Conservation (phyloP, 2,888 invertebrate genomes). For the Hypercompe scribonia region DNA sequence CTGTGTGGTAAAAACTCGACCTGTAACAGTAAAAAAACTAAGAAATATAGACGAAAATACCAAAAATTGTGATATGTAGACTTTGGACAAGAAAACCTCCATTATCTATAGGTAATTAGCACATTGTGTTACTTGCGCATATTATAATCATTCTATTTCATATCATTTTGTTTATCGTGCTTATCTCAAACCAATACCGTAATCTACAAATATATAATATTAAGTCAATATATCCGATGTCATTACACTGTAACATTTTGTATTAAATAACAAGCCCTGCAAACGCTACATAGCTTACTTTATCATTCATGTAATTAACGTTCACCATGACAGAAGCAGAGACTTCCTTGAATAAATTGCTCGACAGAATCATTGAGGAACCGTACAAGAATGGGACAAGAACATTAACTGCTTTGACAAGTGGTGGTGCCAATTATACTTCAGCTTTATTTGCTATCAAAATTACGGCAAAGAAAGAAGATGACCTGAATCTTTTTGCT, state of each 20-base stretch:
- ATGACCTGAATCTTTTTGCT: constrained; percentile 59
- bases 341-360: constrained; percentile 47
- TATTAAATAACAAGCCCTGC: background rate
- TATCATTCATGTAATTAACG: constrained; percentile 44
- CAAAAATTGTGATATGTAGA: background rate
- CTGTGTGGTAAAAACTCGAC: too few species aligned
- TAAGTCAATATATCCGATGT: background rate
- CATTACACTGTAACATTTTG: background rate
- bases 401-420: constrained; percentile 51
- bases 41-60: too few species aligned
- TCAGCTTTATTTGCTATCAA: constrained; percentile 55
- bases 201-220: background rate
- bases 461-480: constrained; percentile 38
- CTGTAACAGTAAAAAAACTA: too few species aligned
- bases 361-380: constrained; percentile 54
- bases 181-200: background rate
- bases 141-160: background rate
- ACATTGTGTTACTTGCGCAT: background rate
- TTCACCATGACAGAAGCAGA: constrained; percentile 57
- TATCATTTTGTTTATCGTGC: background rate
- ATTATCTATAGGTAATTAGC: background rate
- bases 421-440: constrained; percentile 66
- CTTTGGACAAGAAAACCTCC: background rate
- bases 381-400: constrained; percentile 42
- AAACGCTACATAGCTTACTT: background rate